Evolutionary conservation across 2,888 invertebrate species (phyloP), one percentile per base, ranked within the genome.

Genomic region (Watsonalla cultraria): DNA sequence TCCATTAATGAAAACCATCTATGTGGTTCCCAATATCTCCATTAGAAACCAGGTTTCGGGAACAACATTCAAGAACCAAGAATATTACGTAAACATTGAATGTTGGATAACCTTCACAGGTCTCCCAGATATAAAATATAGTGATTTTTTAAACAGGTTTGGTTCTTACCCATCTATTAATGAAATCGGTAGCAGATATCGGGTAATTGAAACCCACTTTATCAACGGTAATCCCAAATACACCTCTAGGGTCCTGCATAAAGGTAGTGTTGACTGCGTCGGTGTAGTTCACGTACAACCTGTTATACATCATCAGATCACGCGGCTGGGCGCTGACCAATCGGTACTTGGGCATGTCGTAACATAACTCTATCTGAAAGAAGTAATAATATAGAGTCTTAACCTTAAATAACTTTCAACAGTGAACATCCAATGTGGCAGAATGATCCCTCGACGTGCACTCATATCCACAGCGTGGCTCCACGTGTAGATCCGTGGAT

Each of bases 91-190:
- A 24, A 24, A 24, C 24, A 24, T 24, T 24, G 4, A 24, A 24
- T 24, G 24, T 24, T 24, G 24, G 24, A 24, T 24, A 24, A 24
- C 4, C 24, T 24, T 24, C 4, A 24, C 24, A 24, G 24, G 2
- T 42, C 11, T 42, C 42, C 42, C 42, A 7, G 9, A 47, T 51
- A 11, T 54, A 35, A 24, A 24, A 35, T 47, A 24, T 39, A n/a
- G 24, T 39, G 9, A 14, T 39, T 13, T 47, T 49, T 24, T 2
- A 2, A 2, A 2, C 24, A 24, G 24, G 24, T 24, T 24, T 15
- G 14, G 8, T 37, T 54, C 72, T 66, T 60, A 86, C 86, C 70
- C 68, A 68, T 54, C 60, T 66, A 57, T 86, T 86, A 0, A 86
- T 76, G 57, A 70, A 78, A 5, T 59, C n/a, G 0, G 61, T 55